Conservation (phyloP, 30 jellyfish, hydroid and myxozoan species). For the Hydractinia symbiolongicarpus region DNA sequence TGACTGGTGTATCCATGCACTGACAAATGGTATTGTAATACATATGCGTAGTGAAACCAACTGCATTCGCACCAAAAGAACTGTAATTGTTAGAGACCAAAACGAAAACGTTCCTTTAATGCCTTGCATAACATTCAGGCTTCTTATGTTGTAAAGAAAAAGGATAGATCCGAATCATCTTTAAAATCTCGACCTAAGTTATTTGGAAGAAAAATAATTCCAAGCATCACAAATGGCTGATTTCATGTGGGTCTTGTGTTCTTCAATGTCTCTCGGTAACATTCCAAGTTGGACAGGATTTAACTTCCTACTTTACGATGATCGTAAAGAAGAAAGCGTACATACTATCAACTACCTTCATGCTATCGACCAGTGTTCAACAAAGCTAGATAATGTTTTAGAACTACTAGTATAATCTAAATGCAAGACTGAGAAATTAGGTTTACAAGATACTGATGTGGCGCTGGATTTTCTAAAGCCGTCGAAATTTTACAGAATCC, state of each 20-base stretch:
- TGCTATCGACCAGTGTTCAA: slow-evolving; percentile 20
- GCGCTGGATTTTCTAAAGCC: slow-evolving; percentile 41
- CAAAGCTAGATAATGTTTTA: slow-evolving; percentile 16
- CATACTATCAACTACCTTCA: neutral
- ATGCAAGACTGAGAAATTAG: slow-evolving; percentile 26
- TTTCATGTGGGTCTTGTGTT: too few species aligned
- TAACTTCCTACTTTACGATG: neutral
- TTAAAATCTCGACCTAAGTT: too few species aligned
- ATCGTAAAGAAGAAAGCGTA: neutral
- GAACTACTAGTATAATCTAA: slow-evolving; percentile 19
- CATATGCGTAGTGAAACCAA: neutral
- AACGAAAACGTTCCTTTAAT: too few species aligned
- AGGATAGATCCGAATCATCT: too few species aligned
- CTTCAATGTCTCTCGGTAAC: neutral
- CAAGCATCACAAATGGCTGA: too few species aligned
- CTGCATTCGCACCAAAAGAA: too few species aligned
- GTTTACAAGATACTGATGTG: slow-evolving; percentile 28
- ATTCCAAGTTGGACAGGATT: slow-evolving; percentile 25
- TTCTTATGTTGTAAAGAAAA: too few species aligned
- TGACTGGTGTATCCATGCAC: slow-evolving; percentile 33
- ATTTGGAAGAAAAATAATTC: too few species aligned
- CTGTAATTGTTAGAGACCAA: too few species aligned
- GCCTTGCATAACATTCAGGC: too few species aligned
- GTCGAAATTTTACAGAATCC: slow-evolving; percentile 36
- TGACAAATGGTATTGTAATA: slow-evolving; percentile 20